Evolutionary conservation across 2,113 vertebrate genomes (phyloP).

Genomic region (Phrynosoma blainvillii): DNA sequence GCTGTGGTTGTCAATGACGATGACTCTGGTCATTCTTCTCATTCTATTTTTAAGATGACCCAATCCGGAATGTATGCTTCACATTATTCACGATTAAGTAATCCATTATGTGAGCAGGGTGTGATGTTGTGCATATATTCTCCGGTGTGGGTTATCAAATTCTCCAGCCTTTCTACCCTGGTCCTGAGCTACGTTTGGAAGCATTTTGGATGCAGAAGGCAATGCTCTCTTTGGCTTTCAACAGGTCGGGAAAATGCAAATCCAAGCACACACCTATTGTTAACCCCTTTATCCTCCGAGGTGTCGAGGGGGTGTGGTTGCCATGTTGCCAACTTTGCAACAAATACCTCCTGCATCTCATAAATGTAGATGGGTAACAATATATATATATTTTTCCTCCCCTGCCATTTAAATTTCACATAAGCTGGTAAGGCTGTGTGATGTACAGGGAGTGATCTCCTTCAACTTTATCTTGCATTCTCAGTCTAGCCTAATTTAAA

Average conservation of each 20-base stretch:
- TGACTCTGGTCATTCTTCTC: neutral
- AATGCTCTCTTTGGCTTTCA: neutral
- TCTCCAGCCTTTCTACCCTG: no score
- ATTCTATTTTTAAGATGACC: neutral
- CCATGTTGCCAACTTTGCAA: neutral
- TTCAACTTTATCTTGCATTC: constrained; percentile 59
- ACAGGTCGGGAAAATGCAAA: neutral
- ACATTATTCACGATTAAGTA: neutral
- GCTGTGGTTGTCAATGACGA: neutral
- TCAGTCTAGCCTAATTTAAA: constrained; percentile 45
- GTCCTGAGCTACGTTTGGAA: neutral
- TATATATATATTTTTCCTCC: neutral
- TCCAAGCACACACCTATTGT: neutral
- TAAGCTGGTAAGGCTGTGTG: constrained; percentile 36
- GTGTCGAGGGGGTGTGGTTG: neutral
- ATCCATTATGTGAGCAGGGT: neutral
- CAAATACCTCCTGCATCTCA: no score
- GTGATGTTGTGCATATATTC: neutral
- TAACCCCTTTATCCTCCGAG: neutral
- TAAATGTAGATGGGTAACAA: neutral
- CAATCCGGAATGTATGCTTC: neutral
- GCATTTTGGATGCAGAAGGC: no score
- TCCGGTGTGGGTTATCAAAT: no score
- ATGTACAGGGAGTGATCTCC: constrained; percentile 21
- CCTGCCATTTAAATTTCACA: neutral